Evolutionary conservation across 2,113 vertebrate species (phyloP).

Genomic region (Lycaon pictus): DNA sequence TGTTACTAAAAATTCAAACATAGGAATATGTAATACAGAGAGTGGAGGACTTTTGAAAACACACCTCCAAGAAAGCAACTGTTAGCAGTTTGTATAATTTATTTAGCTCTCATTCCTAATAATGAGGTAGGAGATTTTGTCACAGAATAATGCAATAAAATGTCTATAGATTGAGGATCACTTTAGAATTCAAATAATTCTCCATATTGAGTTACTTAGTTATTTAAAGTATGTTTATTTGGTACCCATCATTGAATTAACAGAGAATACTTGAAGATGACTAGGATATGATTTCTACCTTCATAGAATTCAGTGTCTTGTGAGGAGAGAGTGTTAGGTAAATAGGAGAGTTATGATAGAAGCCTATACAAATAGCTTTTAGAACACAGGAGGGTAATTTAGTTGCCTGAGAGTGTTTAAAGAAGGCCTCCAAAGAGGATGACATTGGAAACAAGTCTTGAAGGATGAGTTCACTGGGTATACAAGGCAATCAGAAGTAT

Average conservation of each 20-base stretch:
- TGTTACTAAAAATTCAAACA: constrained; percentile 22
- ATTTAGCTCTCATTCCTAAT: neutral
- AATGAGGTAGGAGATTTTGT: neutral
- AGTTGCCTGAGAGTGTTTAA: neutral
- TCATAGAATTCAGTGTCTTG: neutral
- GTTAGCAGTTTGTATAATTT: neutral
- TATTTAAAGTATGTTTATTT: constrained; percentile 15
- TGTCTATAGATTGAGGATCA: neutral
- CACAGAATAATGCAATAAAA: neutral
- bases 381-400: neutral
- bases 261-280: neutral
- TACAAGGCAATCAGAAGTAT: neutral
- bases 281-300: neutral
- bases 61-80: neutral
- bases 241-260: neutral
- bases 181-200: constrained; percentile 50
- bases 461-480: neutral
- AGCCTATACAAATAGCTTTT: neutral
- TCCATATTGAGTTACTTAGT: neutral
- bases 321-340: neutral
- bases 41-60: neutral
- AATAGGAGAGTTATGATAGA: neutral
- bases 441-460: neutral
- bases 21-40: neutral
- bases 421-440: neutral